Conservation (phyloP, 2,797 vertebrate species). For the Scleropages formosus region DNA sequence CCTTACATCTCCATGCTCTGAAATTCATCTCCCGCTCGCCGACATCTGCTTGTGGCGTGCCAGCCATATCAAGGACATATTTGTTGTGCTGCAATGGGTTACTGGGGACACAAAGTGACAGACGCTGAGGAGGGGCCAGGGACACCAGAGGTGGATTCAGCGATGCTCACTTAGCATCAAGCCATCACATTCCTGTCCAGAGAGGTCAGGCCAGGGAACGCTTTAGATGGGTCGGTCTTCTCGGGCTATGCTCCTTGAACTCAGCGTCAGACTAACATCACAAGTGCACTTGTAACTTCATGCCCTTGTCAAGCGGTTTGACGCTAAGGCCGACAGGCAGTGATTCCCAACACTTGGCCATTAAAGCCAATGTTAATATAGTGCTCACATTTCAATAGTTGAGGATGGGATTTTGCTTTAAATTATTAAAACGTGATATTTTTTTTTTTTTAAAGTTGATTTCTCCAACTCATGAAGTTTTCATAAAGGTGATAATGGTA, state of each 20-base stretch:
- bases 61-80: conserved; percentile 73
- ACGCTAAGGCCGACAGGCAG: conserved; percentile 33
- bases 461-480: no score
- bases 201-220: conserved; percentile 62
- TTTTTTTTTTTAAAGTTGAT: neutral
- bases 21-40: conserved; percentile 79
- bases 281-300: conserved; percentile 64
- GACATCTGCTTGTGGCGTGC: conserved; percentile 81
- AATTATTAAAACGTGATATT: conserved; percentile 34
- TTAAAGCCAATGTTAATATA: conserved; percentile 52
- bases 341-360: conserved; percentile 30
- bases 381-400: conserved; percentile 57
- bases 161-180: conserved; percentile 50
- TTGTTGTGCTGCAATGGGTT: conserved; percentile 68
- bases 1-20: conserved; percentile 80
- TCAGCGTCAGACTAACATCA: conserved; percentile 60
- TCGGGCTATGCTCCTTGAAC: conserved; percentile 50
- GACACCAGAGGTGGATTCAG: neutral
- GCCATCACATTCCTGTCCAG: conserved; percentile 51
- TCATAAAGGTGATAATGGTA: no score
- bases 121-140: neutral
- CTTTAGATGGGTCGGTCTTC: conserved; percentile 23
- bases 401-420: conserved; percentile 43
- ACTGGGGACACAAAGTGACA: conserved; percentile 57
- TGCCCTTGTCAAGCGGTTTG: conserved; percentile 52